Percentiles rank a stretch among this genome's conserved stretches.
These are phyloP conservation scores for Arctopsyche grandis DNA, from an alignment of 1,140 invertebrate species.

Conservation along the genomic window DNA sequence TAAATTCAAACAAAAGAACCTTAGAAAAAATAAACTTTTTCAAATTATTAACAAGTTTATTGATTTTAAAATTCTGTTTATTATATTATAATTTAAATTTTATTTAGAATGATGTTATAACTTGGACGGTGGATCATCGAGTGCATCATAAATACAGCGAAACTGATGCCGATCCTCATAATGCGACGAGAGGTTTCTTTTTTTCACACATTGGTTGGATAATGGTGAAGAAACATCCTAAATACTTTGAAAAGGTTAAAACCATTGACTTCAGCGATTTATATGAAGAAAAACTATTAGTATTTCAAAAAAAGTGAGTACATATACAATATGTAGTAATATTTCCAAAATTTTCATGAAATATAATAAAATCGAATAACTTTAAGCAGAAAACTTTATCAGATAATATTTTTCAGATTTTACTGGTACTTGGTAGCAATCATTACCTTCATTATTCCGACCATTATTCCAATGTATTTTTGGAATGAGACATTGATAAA, in stretches of 20 bases:
- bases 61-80: too few species aligned
- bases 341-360: slow-evolving; percentile 42
- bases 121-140: background rate
- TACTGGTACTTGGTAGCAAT: slow-evolving; percentile 85
- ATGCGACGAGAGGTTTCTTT: too few species aligned
- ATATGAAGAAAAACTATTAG: slow-evolving; percentile 75
- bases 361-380: too few species aligned
- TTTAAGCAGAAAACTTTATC: background rate
- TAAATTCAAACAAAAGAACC: background rate
- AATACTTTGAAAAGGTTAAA: slow-evolving; percentile 70
- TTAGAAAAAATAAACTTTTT: background rate
- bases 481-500: slow-evolving; percentile 86
- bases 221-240: background rate
- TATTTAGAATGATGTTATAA: background rate
- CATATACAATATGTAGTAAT: too few species aligned
- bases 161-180: too few species aligned
- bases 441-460: slow-evolving; percentile 87
- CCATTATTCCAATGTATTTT: slow-evolving; percentile 79
- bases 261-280: slow-evolving; percentile 80
- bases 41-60: background rate
- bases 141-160: too few species aligned
- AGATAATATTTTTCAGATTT: slow-evolving; percentile 64
- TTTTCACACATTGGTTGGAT: too few species aligned
- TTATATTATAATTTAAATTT: background rate
- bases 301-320: slow-evolving; percentile 75